These are phyloP conservation scores for Tetramorium alpestre DNA, from an alignment of 1,140 invertebrate species.

Conservation along the genomic window DNA sequence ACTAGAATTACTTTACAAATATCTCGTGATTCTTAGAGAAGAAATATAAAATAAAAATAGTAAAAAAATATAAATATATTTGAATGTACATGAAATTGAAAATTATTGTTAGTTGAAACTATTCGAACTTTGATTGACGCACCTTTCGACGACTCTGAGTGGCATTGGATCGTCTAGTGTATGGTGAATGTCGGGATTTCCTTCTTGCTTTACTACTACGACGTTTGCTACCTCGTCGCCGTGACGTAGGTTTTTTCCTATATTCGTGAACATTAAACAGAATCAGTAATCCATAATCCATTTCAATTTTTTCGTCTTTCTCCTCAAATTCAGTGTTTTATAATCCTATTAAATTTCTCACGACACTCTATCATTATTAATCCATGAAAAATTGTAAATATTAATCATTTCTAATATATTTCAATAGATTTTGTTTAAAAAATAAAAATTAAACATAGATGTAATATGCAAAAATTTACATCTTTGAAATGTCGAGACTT, in stretches of 20 bases:
- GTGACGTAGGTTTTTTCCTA: slow-evolving; percentile 22
- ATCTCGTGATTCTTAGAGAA: not conserved
- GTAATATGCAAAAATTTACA: not conserved
- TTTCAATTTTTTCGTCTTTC: not conserved
- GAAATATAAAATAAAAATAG: not conserved
- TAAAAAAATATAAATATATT: not conserved
- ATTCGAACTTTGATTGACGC: not conserved
- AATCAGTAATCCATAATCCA: not conserved
- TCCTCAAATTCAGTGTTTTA: not conserved
- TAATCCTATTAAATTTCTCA: not conserved
- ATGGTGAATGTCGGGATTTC: slow-evolving; percentile 14
- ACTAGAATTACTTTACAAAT: not conserved
- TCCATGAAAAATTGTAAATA: not conserved
- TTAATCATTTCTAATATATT: not conserved
- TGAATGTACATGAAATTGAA: not conserved
- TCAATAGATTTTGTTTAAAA: not conserved
- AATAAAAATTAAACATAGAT: not conserved
- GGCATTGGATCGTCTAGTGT: not conserved
- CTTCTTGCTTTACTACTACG: not conserved
- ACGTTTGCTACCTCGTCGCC: not conserved
- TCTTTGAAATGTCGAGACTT: not conserved
- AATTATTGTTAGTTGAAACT: not conserved
- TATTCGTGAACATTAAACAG: not conserved
- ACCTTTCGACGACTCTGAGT: slow-evolving; percentile 24
- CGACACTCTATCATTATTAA: not conserved